Percentiles rank a stretch among this genome's conserved stretches.
phyloP scores from a whole-genome alignment of 2,888 invertebrate species.

The Anthrax anthrax region DNA sequence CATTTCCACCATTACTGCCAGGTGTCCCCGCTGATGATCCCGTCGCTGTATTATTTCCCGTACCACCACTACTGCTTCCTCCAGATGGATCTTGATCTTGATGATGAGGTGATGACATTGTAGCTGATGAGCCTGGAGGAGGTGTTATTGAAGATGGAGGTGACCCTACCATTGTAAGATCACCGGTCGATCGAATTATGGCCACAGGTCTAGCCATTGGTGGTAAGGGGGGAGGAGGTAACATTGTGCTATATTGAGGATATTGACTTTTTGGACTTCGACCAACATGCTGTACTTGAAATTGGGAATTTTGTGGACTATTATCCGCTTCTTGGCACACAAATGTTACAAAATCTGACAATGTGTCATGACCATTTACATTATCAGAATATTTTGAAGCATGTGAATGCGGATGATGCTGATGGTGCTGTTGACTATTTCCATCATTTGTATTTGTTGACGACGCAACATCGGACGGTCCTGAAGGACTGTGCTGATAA shows the following conservation, averaged over 20 bases:
- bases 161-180: conserved; percentile 43
- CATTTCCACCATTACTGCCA: conserved; percentile 20
- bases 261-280: conserved; percentile 62
- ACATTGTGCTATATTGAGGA: conserved; percentile 75
- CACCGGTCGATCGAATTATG: conserved; percentile 81
- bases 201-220: conserved; percentile 95
- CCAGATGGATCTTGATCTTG: conserved; percentile 26
- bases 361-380: conserved; percentile 70
- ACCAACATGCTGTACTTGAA: conserved; percentile 20
- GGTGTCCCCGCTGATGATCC: conserved; percentile 29
- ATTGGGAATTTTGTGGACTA: conserved; percentile 49
- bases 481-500: conserved; percentile 34
- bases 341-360: conserved; percentile 92
- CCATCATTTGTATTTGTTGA: conserved; percentile 14
- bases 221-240: conserved; percentile 87
- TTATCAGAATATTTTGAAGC: conserved; percentile 51
- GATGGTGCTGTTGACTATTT: conserved; percentile 15
- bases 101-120: conserved; percentile 27
- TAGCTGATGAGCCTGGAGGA: conserved; percentile 30
- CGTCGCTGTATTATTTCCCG: conserved; percentile 6
- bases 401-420: conserved; percentile 17
- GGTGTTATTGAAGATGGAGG: conserved; percentile 48
- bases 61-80: conserved; percentile 1
- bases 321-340: conserved; percentile 89
- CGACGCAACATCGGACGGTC: conserved; percentile 13